Percentiles rank a stretch among this genome's conserved stretches.
Evolutionary conservation across 2,888 invertebrate species (phyloP).

Genomic region (Campopleginae sp.): DNA sequence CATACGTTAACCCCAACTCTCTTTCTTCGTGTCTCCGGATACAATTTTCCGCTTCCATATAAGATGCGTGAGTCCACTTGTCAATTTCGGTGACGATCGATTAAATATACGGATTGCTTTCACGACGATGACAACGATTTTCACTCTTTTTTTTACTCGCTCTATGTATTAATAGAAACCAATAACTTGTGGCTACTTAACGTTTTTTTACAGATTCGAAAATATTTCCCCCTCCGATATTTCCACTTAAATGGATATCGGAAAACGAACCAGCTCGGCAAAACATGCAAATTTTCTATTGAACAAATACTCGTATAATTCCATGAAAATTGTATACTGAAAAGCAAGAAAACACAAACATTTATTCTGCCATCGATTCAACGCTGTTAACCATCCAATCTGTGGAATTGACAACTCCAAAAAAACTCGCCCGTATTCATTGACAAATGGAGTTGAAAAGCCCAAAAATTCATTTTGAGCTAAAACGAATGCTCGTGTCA

Average conservation of each 20-base stretch:
- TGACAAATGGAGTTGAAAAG: neutral
- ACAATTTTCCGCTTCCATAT: constrained; percentile 13
- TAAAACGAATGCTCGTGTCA: neutral
- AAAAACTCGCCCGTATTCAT: too few species aligned
- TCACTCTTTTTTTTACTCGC: neutral
- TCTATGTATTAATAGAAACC: neutral
- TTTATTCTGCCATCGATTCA: neutral
- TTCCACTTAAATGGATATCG: neutral
- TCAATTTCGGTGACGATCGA: neutral
- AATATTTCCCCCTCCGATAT: neutral
- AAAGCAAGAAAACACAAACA: neutral
- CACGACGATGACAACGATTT: neutral
- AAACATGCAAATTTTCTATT: neutral
- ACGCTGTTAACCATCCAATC: neutral
- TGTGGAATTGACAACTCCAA: neutral
- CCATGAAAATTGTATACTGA: neutral
- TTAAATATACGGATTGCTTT: constrained; percentile 1
- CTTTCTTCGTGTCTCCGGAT: neutral
- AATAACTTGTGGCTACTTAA: neutral
- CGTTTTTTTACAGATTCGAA: neutral
- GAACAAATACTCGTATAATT: neutral
- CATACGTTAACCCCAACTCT: neutral
- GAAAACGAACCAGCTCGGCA: neutral
- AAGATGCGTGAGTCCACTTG: neutral
- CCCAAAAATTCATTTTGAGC: neutral